Evolutionary conservation across 2,888 invertebrate genomes (phyloP).

Genomic region (Selenia dentaria): DNA sequence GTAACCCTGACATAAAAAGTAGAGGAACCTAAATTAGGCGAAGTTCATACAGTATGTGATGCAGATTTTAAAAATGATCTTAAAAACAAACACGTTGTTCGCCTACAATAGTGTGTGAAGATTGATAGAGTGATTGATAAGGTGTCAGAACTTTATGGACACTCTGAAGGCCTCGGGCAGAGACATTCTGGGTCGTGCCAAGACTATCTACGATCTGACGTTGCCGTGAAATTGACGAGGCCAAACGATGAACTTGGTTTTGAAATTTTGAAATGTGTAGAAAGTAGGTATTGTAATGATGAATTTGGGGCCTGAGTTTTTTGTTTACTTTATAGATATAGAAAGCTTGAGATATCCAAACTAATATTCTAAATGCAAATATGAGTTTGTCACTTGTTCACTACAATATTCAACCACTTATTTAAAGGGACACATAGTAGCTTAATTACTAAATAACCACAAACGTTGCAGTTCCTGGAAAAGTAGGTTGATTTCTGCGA

Average conservation of each 20-base stretch:
- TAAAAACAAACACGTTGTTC: slow-evolving; percentile 40
- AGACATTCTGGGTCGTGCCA: slow-evolving; percentile 37
- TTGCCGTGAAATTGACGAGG: slow-evolving; percentile 37
- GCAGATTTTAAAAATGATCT: slow-evolving; percentile 31
- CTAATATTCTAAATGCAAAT: no score
- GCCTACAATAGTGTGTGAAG: slow-evolving; percentile 40
- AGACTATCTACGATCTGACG: slow-evolving; percentile 49
- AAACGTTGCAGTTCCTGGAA: no score
- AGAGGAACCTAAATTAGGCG: slow-evolving; percentile 27
- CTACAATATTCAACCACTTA: no score
- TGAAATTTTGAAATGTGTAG: slow-evolving; percentile 20
- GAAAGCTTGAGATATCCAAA: background rate
- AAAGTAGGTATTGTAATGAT: slow-evolving; percentile 23
- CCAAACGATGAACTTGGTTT: slow-evolving; percentile 31
- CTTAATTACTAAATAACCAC: no score
- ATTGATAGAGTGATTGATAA: slow-evolving; percentile 50
- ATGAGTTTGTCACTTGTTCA: no score
- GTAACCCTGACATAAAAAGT: slow-evolving; percentile 34
- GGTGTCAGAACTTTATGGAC: slow-evolving; percentile 43
- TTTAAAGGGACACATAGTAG: no score
- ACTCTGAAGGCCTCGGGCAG: slow-evolving; percentile 39
- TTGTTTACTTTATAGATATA: background rate
- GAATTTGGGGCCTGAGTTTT: background rate
- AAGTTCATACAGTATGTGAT: slow-evolving; percentile 14
- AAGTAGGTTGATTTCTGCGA: no score